These are phyloP conservation scores for Oligia strigilis DNA, from an alignment of 2,888 invertebrate genomes.

Conservation along the genomic window DNA sequence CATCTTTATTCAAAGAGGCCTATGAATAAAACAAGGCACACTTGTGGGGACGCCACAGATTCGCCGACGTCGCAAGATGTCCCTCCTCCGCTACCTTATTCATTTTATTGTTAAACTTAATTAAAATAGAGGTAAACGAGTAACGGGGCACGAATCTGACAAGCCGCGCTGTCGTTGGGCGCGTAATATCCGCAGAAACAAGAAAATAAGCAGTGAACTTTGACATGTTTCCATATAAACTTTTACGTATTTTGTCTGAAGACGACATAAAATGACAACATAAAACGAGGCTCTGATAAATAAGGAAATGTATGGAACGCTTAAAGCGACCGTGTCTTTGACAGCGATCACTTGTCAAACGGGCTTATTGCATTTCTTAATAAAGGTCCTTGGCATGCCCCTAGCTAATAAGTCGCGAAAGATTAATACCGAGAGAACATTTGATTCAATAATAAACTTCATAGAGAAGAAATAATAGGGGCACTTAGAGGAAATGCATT, in stretches of 20 bases:
- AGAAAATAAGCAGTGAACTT: conserved; percentile 46
- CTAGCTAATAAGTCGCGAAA: conserved; percentile 48
- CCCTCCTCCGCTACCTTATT: conserved; percentile 79
- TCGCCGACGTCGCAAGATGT: conserved; percentile 80
- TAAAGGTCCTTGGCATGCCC: conserved; percentile 27
- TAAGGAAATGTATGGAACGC: conserved; percentile 52
- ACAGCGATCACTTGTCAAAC: conserved; percentile 51
- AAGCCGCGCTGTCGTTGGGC: conserved; percentile 10
- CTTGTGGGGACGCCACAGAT: conserved; percentile 74
- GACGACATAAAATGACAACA: conserved; percentile 48
- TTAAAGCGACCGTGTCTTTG: conserved; percentile 51
- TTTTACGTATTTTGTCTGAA: conserved; percentile 54
- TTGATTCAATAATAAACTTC: conserved; percentile 66
- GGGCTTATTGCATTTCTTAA: conserved; percentile 37
- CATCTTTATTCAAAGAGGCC: conserved; percentile 89
- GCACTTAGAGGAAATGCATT: conserved; percentile 78
- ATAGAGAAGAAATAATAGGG: conserved; percentile 63
- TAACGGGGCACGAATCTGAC: conserved; percentile 40
- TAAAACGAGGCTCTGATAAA: conserved; percentile 47
- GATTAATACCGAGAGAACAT: conserved; percentile 51
- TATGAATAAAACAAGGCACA: conserved; percentile 88
- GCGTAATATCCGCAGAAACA: conserved; percentile 40
- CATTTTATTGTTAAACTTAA: conserved; percentile 83
- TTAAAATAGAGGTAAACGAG: conserved; percentile 75
- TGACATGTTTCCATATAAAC: conserved; percentile 57